Evolutionary conservation across 2,113 vertebrate species (phyloP).

Genomic region (Dolichallabes microphthalmus): DNA sequence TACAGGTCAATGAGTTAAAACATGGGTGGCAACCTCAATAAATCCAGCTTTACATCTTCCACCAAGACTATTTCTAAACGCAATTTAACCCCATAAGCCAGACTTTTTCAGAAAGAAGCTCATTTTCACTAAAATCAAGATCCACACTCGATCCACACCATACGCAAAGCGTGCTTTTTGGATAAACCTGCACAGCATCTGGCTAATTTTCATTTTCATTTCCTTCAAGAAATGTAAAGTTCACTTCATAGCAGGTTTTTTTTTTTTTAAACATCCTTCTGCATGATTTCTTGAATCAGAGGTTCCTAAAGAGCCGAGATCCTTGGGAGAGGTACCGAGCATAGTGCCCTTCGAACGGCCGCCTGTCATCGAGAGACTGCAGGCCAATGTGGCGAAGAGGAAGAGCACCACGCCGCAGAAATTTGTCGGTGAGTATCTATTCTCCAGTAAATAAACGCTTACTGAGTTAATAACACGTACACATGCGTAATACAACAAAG

Average conservation of each 20-base stretch:
- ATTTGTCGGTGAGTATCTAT: slow-evolving; percentile 86
- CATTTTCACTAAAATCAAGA: neutral
- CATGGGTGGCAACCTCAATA: neutral
- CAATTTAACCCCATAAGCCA: neutral
- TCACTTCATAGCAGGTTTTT: neutral
- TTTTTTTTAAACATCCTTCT: neutral
- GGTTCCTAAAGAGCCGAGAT: slow-evolving; percentile 83
- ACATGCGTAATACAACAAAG: neutral
- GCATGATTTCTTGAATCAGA: slow-evolving; percentile 70
- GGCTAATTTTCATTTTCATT: neutral
- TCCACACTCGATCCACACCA: too few species aligned
- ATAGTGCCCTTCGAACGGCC: slow-evolving; percentile 91
- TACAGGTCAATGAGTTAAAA: neutral
- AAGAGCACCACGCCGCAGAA: slow-evolving; percentile 99
- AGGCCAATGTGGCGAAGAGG: slow-evolving; percentile 93
- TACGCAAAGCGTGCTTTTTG: neutral
- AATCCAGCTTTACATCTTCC: neutral
- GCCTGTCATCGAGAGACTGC: slow-evolving; percentile 94
- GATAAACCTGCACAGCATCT: neutral
- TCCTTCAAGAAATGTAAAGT: neutral
- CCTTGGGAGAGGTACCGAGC: slow-evolving; percentile 83
- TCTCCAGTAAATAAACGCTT: neutral
- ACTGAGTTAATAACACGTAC: slow-evolving; percentile 52
- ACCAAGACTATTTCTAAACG: neutral
- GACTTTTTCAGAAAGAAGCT: too few species aligned